A percentile compares a stretch with the other conserved stretches of the same genome.
Evolutionary conservation across 2,888 invertebrate genomes (phyloP).

Genomic region (Phrixothrix hirtus): DNA sequence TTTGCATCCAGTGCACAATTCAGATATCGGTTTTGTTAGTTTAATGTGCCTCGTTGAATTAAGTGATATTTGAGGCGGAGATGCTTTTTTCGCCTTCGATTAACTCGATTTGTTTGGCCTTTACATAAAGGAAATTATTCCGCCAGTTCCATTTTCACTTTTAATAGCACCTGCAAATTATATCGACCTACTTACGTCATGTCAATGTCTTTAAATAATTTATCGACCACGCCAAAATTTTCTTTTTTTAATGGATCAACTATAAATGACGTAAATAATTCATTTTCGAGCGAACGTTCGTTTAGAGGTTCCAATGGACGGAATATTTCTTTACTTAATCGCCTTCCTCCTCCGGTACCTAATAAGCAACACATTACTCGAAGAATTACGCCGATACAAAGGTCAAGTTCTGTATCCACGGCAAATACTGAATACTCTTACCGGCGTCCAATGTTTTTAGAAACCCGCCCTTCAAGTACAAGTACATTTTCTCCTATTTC

Average conservation of each 20-base stretch:
- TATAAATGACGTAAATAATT: conserved; percentile 15
- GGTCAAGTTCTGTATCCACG: conserved; percentile 35
- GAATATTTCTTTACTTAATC: conserved; percentile 10
- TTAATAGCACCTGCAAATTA: conserved; percentile 1
- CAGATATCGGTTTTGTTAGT: not conserved
- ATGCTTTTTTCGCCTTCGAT: conserved; percentile 32
- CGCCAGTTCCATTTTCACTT: conserved; percentile 15
- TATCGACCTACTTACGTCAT: conserved; percentile 1
- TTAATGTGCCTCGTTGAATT: conserved; percentile 1
- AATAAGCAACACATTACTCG: conserved; percentile 22
- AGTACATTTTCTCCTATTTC: conserved; percentile 35
- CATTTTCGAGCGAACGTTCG: conserved; percentile 11
- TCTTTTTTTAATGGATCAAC: conserved; percentile 16
- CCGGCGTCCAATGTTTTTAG: conserved; percentile 42
- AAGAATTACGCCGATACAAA: conserved; percentile 34
- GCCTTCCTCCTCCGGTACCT: conserved; percentile 30
- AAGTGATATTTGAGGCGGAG: conserved; percentile 7
- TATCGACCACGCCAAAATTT: conserved; percentile 7
- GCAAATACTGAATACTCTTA: conserved; percentile 37
- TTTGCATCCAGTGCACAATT: conserved; percentile 20
- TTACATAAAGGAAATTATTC: conserved; percentile 15
- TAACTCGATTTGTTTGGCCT: conserved; percentile 17
- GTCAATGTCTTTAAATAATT: conserved; percentile 3
- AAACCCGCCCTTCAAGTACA: conserved; percentile 47
- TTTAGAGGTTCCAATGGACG: not conserved